Conservation (phyloP, 2,797 vertebrate species). For the Aldrovandia affinis region DNA sequence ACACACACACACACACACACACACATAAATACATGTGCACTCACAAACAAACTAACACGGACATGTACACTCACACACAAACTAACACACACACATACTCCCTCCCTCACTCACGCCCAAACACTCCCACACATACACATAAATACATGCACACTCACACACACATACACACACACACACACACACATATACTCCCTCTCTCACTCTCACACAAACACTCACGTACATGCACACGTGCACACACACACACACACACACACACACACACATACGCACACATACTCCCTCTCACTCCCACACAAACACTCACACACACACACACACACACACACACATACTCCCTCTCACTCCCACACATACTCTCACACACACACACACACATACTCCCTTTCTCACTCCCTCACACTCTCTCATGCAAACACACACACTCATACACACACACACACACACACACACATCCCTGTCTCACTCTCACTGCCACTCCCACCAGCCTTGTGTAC, state of each 20-base stretch:
- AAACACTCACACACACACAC: conserved; percentile 40
- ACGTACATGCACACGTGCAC: conserved; percentile 34
- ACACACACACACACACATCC: conserved; percentile 36
- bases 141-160: conserved; percentile 23
- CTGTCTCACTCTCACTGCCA: not conserved
- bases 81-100: conserved; percentile 33
- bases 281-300: conserved; percentile 23
- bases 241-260: conserved; percentile 33
- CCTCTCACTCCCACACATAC: no score
- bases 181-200: no score
- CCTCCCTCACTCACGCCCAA: conserved; percentile 38
- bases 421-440: conserved; percentile 41
- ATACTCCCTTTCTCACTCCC: conserved; percentile 17
- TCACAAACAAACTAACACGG: conserved; percentile 36
- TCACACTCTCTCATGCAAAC: conserved; percentile 27
- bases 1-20: conserved; percentile 26
- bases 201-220: no score
- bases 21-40: conserved; percentile 48
- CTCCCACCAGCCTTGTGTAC: no score
- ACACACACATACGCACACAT: conserved; percentile 40
- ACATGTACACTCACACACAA: conserved; percentile 34
- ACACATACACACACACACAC: conserved; percentile 32
- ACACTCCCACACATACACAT: conserved; percentile 25
- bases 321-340: conserved; percentile 29
- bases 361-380: conserved; percentile 40